Percentiles rank a stretch among this genome's conserved stretches.
phyloP scores from a whole-genome alignment of 2,797 vertebrate genomes.

The Muscicapa striata region DNA sequence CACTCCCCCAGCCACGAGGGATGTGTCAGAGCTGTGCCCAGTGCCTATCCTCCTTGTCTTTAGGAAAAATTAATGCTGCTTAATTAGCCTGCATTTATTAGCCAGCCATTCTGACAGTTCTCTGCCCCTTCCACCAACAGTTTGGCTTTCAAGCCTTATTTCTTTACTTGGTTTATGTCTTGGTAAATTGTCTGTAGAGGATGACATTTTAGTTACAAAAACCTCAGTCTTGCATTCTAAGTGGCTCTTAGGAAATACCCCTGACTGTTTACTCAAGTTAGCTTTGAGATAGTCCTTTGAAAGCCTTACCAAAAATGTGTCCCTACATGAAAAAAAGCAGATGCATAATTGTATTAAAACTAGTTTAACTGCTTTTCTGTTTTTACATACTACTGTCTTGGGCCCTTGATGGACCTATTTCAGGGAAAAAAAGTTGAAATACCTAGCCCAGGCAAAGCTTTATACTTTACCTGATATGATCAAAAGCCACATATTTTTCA shows the following conservation, averaged over 20 bases:
- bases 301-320: background rate
- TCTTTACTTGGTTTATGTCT: background rate
- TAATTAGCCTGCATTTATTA: background rate
- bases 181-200: background rate
- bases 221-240: background rate
- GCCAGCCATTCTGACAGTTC: fast-evolving
- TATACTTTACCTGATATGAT: background rate
- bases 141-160: background rate
- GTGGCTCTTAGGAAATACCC: background rate
- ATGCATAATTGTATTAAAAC: background rate
- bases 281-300: background rate
- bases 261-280: background rate
- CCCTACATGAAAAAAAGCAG: background rate
- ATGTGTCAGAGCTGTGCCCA: fast-evolving
- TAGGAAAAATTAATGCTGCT: background rate
- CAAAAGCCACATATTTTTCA: background rate
- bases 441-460: background rate
- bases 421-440: background rate
- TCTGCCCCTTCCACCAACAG: background rate
- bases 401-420: background rate
- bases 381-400: background rate
- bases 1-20: fast-evolving
- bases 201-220: background rate
- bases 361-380: background rate
- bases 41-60: background rate